phyloP scores from a whole-genome alignment of 2,888 invertebrate species.

The Lymantria dispar region DNA sequence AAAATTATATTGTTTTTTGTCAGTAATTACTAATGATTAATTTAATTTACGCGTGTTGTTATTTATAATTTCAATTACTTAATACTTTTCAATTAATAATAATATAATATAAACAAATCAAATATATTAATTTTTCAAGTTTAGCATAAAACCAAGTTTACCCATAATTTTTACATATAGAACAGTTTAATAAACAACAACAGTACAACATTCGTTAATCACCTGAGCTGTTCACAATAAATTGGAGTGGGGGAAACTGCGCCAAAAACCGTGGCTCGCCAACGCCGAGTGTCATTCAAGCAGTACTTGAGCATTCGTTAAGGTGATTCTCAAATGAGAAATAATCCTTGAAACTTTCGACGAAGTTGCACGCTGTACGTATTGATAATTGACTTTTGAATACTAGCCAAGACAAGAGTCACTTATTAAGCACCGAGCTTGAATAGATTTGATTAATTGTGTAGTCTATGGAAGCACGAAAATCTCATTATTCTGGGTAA shows the following conservation, averaged over 20 bases:
- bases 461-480: not conserved
- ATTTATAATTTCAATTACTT: too few relatives aligned
- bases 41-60: too few relatives aligned
- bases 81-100: too few relatives aligned
- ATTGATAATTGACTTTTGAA: constrained; percentile 76
- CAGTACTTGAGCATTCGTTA: constrained; percentile 60
- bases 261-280: constrained; percentile 59
- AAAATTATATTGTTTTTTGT: too few relatives aligned
- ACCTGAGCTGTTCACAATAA: constrained; percentile 48
- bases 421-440: constrained; percentile 6
- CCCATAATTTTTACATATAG: not conserved
- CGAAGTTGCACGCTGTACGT: constrained; percentile 26
- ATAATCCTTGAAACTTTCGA: constrained; percentile 67
- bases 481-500: not conserved
- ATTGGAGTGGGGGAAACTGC: constrained; percentile 54
- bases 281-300: constrained; percentile 61
- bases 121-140: too few relatives aligned
- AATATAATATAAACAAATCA: too few relatives aligned
- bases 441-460: constrained; percentile 20
- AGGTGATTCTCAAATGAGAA: constrained; percentile 69
- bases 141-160: not conserved
- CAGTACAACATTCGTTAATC: constrained; percentile 37
- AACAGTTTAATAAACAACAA: constrained; percentile 16
- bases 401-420: constrained; percentile 53
- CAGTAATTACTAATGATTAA: too few relatives aligned